Percentiles rank a stretch among this genome's conserved stretches.
Conservation (phyloP, 2,113 vertebrate genomes). For the Ursus arctos region DNA sequence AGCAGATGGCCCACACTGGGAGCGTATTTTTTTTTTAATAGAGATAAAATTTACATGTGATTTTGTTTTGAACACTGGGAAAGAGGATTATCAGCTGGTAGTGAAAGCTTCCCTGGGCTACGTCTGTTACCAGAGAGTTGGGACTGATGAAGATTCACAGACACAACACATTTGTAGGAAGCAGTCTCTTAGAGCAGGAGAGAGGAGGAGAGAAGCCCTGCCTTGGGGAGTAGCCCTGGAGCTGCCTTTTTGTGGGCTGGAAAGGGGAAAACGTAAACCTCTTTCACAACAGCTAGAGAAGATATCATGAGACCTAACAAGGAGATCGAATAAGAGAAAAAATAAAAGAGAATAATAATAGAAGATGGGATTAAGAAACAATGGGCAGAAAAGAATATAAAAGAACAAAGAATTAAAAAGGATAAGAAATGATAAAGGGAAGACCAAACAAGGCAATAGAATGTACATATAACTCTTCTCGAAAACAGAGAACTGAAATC, state of each 20-base stretch:
- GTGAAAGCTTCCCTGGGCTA: background rate
- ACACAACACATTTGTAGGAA: background rate
- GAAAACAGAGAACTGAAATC: slow-evolving; percentile 17
- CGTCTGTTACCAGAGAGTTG: background rate
- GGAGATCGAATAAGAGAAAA: background rate
- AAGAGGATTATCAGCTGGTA: background rate
- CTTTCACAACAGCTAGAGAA: slow-evolving; percentile 23
- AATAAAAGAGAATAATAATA: background rate
- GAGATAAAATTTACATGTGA: background rate
- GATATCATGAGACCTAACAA: background rate
- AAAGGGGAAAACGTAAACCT: background rate
- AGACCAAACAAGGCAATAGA: background rate
- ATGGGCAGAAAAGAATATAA: background rate
- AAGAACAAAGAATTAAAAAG: slow-evolving; percentile 29
- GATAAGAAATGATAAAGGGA: background rate
- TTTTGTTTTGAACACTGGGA: background rate
- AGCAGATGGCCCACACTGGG: background rate
- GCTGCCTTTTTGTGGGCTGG: background rate
- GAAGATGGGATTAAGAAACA: background rate
- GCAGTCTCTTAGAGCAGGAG: background rate
- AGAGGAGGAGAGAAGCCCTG: background rate
- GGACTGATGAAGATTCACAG: background rate
- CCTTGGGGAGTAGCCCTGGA: background rate
- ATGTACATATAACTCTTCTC: background rate
- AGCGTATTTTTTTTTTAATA: too few species aligned